These are phyloP conservation scores for Spilarctia lutea DNA, from an alignment of 2,888 invertebrate genomes.

Conservation along the genomic window DNA sequence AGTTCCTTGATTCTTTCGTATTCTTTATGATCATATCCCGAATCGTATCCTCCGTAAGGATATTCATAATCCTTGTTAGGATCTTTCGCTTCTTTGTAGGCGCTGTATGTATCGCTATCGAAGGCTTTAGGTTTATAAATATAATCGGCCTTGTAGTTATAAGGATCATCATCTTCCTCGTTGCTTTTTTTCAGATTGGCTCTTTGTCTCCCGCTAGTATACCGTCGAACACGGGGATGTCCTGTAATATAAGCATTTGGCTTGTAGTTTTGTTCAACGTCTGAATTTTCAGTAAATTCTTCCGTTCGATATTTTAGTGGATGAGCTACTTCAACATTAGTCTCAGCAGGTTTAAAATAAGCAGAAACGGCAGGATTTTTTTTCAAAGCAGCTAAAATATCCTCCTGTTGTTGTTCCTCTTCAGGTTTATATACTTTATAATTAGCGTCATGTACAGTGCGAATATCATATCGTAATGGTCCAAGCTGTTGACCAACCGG, in stretches of 20 bases:
- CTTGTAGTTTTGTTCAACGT: slow-evolving; percentile 79
- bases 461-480: slow-evolving; percentile 79
- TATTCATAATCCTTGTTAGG: slow-evolving; percentile 80
- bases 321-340: slow-evolving; percentile 79
- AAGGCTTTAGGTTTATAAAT: slow-evolving; percentile 84
- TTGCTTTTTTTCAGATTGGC: slow-evolving; percentile 72
- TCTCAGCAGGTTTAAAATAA: slow-evolving; percentile 79
- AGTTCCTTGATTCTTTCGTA: slow-evolving; percentile 87
- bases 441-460: slow-evolving; percentile 80
- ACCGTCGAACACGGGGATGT: slow-evolving; percentile 81
- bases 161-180: slow-evolving; percentile 81
- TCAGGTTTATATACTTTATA: slow-evolving; percentile 83
- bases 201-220: slow-evolving; percentile 78
- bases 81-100: slow-evolving; percentile 77
- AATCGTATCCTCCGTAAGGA: slow-evolving; percentile 78
- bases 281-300: slow-evolving; percentile 70
- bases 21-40: slow-evolving; percentile 84
- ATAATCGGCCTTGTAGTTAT: slow-evolving; percentile 83
- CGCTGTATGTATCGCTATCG: slow-evolving; percentile 78
- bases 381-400: slow-evolving; percentile 78
- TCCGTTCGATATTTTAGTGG: slow-evolving; percentile 79
- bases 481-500: slow-evolving; percentile 66
- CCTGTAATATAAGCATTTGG: slow-evolving; percentile 83
- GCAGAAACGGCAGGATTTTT: slow-evolving; percentile 79
- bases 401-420: slow-evolving; percentile 74